These are phyloP conservation scores for Drosophila sturtevanti DNA, from an alignment of 1,140 invertebrate species.

Conservation along the genomic window DNA sequence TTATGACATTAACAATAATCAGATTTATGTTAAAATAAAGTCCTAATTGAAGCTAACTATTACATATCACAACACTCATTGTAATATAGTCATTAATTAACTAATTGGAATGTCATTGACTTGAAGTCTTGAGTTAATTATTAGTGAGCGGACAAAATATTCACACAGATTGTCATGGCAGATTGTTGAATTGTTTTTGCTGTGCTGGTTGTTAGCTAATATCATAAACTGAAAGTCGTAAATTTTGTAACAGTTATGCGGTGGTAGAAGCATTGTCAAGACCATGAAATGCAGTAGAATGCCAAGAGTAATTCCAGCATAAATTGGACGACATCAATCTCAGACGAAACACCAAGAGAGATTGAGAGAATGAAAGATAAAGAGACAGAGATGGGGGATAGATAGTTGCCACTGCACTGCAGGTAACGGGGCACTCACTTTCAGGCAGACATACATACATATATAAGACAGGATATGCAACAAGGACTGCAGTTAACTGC, in stretches of 20 bases:
- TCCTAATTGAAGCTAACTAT: too few relatives aligned
- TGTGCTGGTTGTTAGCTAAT: not conserved
- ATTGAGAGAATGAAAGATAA: not conserved
- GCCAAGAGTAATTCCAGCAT: constrained; percentile 59
- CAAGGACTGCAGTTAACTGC: constrained; percentile 50
- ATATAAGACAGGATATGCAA: constrained; percentile 12
- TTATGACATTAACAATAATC: too few relatives aligned
- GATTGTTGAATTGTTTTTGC: constrained; percentile 18
- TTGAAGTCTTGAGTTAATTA: constrained; percentile 27
- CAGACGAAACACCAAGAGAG: constrained; percentile 30
- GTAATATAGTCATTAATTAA: constrained; percentile 16
- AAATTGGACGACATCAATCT: constrained; percentile 77
- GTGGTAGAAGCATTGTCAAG: constrained; percentile 46
- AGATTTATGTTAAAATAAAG: too few relatives aligned
- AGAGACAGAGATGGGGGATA: not conserved
- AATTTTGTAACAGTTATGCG: constrained; percentile 59
- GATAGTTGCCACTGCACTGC: constrained; percentile 38
- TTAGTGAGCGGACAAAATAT: constrained; percentile 24
- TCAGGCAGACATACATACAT: constrained; percentile 32
- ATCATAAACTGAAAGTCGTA: constrained; percentile 51
- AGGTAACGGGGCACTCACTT: constrained; percentile 59
- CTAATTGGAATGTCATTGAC: constrained; percentile 28
- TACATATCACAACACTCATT: not conserved
- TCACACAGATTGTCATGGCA: constrained; percentile 26
- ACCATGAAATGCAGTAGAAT: constrained; percentile 70